phyloP scores from a whole-genome alignment of 2,113 vertebrate species.

The Proteles cristata region DNA sequence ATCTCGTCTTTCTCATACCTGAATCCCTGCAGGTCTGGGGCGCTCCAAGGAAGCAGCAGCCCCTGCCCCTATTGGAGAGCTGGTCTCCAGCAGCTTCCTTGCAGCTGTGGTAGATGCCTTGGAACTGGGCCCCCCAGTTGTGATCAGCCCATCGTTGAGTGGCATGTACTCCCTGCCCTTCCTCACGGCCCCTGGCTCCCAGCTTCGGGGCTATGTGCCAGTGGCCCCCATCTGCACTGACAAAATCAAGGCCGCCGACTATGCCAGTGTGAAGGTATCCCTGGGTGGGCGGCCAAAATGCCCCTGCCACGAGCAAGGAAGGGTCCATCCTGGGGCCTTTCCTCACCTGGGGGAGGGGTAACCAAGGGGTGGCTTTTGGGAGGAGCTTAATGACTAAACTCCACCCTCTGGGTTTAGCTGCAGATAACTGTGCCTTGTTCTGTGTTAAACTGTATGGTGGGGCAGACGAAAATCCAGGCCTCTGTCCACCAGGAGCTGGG shows the following conservation, averaged over 20 bases:
- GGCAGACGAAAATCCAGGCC: not conserved
- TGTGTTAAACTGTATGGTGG: not conserved
- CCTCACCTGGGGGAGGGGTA: not conserved
- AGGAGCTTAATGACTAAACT: not conserved
- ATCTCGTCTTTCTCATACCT: not conserved
- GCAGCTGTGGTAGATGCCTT: conserved; percentile 89
- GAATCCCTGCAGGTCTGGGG: conserved; percentile 88
- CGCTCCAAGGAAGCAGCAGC: conserved; percentile 89
- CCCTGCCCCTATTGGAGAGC: conserved; percentile 88
- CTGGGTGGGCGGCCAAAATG: not conserved
- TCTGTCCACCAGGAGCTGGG: not conserved
- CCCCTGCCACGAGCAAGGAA: not conserved
- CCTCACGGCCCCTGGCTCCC: conserved; percentile 88
- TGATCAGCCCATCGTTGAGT: conserved; percentile 97
- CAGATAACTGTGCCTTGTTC: not conserved
- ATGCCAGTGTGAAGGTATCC: conserved; percentile 90
- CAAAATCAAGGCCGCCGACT: conserved; percentile 90
- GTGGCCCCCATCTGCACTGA: conserved; percentile 98
- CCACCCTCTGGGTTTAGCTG: not conserved
- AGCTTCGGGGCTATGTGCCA: conserved; percentile 92
- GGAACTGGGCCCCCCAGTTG: conserved; percentile 87
- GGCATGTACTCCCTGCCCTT: conserved; percentile 98
- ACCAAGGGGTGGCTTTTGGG: not conserved
- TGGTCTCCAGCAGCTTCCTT: conserved; percentile 90
- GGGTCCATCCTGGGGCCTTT: not conserved